These are phyloP conservation scores for Arvicanthis niloticus DNA, from an alignment of 2,113 vertebrate genomes.

Conservation along the genomic window DNA sequence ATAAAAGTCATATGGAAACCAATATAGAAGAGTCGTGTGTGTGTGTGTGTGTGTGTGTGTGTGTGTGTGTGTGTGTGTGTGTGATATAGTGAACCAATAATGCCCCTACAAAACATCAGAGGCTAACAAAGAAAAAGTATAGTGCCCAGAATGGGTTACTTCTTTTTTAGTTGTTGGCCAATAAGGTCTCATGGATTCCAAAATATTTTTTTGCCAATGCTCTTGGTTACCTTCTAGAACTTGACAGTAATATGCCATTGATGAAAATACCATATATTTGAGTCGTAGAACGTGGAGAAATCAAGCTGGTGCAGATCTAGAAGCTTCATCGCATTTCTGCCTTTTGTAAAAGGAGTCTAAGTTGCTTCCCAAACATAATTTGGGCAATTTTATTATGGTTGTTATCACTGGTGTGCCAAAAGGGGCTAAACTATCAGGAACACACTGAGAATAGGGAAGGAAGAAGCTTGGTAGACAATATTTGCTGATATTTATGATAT, in stretches of 20 bases:
- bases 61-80: neutral
- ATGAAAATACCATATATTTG: neutral
- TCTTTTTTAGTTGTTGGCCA: neutral
- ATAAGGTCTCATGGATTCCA: neutral
- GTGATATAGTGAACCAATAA: neutral
- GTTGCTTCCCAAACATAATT: neutral
- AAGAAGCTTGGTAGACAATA: neutral
- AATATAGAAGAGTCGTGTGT: neutral
- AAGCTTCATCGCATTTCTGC: neutral
- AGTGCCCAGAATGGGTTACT: neutral
- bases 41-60: neutral
- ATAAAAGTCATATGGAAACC: neutral
- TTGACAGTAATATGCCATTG: neutral
- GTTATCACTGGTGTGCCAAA: neutral
- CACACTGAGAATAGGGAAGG: accelerated
- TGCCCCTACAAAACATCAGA: neutral
- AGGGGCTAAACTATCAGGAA: neutral
- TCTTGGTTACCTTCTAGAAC: neutral
- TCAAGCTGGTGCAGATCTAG: neutral
- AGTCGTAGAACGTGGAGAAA: neutral
- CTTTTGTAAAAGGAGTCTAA: neutral
- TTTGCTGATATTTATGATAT: neutral
- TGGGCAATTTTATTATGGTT: neutral
- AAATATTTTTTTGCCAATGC: neutral
- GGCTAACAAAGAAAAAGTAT: neutral